Evolutionary conservation across 1,140 invertebrate genomes (phyloP), one percentile per base, ranked within the genome.

Genomic region (Macrotrachela quadricornifera): DNA sequence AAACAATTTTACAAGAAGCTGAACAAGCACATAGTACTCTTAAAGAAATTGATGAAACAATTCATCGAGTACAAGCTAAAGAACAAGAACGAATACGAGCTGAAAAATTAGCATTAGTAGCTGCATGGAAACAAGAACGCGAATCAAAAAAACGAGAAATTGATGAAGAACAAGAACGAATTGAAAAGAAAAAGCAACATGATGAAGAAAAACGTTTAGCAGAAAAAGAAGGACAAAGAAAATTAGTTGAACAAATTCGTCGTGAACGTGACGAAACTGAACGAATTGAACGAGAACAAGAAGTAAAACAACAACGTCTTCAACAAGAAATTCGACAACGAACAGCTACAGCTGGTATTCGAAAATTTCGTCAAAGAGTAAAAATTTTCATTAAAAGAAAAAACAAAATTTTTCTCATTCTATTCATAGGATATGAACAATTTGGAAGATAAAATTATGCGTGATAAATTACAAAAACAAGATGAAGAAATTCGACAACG

Each of bases 271-370:
- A 68, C 56, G 62, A 59, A 54, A 63, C 63, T n/a, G 59, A 65
- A 56, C 60, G 60, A 56, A 61, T 64, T 50, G 65, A 68, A 55
- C 60, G 15, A 18, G 38, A 48, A 30, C 60, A 60, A 54, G 46
- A 64, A 18, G 56, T 58, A 47, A 59, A 62, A 58, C 59, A 65
- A 43, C 15, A 57, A 13, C 57, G 60, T 57, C 51, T 56, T 13
- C 59, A 59, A 47, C 62, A 61, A 57, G 56, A 62, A 50, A 58
- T 63, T 53, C 58, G 62, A 49, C 61, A 62, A 50, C 62, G 58
- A 51, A 57, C 63, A 55, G 58, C 57, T 58, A 60, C 65, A 59
- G 21, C 21, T 30, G 21, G 3, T 30, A 30, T 30, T 30, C 21
- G 21, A 30, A 30, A 30, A 30, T 30, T 30, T 30, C 21, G 21